Evolutionary conservation across 2,888 invertebrate genomes (phyloP), one percentile per base, ranked within the genome.

Genomic region (Galerucella pusilla): DNA sequence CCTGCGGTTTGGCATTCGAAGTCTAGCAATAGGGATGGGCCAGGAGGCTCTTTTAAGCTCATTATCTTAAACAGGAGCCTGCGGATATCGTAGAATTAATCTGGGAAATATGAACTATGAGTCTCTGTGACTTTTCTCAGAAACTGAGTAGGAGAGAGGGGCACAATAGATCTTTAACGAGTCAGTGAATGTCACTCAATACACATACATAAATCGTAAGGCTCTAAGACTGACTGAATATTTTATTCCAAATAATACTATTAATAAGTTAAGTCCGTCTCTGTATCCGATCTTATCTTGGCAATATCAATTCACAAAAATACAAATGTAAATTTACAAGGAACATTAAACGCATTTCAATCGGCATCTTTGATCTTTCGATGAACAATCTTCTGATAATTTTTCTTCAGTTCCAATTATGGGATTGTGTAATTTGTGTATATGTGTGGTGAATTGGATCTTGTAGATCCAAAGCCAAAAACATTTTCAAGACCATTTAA

Each of bases 271-370:
- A 25, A 60, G 60, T 60, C 25, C 60, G 25, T 11, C 28, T 14
- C 60, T 60, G 60, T 20, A 28, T 25, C n/a, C 66, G 77, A 77
- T 77, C 25, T 67, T 77, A 77, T 74, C 77, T 61, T 49, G 14
- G 14, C 28, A 14, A 63, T 68, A 69, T 70, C 67, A 69, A 73
- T 73, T 77, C 42, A 64, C 74, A 77, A 75, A 77, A 74, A 74
- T 73, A 70, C 73, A 75, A 72, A 77, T 77, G 77, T 77, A 77
- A 77, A 77, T 77, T 75, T 72, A 69, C 70, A 67, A 16, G 74
- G 49, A 69, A 75, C 77, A 74, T 72, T 73, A 66, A 77, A 68
- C 60, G 71, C 70, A 61, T 71, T 74, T 49, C 45, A 66, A 72
- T 60, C 76, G 72, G 74, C 65, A 70, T 74, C 77, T 77, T 74